A percentile compares a stretch with the other conserved stretches of the same genome.
phyloP scores from a whole-genome alignment of 2,113 vertebrate species.

The Macquaria ambigua region DNA sequence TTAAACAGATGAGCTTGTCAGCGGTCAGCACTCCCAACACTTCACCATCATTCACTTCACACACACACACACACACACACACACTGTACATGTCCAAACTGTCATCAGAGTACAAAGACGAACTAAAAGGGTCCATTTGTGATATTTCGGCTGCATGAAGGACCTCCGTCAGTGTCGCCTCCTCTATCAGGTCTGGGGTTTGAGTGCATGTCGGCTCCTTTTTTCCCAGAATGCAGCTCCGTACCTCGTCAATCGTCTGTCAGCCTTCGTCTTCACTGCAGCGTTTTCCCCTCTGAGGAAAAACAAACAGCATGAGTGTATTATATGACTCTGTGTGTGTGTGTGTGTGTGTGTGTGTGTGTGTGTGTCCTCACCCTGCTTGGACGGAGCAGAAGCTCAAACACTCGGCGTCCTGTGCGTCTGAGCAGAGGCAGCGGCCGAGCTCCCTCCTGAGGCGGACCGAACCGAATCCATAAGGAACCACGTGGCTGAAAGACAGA shows the following conservation, averaged over 20 bases:
- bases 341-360: neutral
- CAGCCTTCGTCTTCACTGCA: neutral
- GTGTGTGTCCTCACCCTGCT: conserved; percentile 52
- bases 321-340: neutral
- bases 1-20: neutral
- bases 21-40: conserved; percentile 8
- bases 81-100: conserved; percentile 22
- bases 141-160: conserved; percentile 1
- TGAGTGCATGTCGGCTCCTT: conserved; percentile 53
- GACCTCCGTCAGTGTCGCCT: neutral
- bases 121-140: conserved; percentile 17
- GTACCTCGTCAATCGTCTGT: conserved; percentile 32
- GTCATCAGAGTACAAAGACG: neutral
- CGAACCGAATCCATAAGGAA: conserved; percentile 81
- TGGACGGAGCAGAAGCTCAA: conserved; percentile 71
- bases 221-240: conserved; percentile 72
- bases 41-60: neutral
- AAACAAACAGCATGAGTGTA: neutral
- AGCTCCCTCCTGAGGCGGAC: conserved; percentile 71
- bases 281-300: conserved; percentile 16
- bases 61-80: conserved; percentile 9
- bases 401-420: conserved; percentile 69
- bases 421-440: conserved; percentile 71
- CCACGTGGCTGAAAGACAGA: conserved; percentile 73
- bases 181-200: conserved; percentile 62